Base-by-base conservation (phyloP, 2,888 invertebrate genomes). In the Dromius quadrimaculatus region DNA sequence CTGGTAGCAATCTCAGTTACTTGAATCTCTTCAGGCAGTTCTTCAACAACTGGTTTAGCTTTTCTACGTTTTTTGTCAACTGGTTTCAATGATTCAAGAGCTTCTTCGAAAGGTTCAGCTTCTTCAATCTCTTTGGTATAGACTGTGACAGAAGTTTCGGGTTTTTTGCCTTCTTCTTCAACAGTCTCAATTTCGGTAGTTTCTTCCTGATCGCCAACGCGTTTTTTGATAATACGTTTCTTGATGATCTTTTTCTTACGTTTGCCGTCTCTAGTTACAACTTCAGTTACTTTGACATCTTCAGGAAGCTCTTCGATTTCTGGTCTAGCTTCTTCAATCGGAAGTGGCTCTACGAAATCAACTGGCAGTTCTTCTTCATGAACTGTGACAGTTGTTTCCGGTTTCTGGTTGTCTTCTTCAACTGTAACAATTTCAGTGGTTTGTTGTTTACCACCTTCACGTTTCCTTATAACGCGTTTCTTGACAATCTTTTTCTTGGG, bases 401-500 rank as follows among this genome's bases (percentile, higher is more conserved):
- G 79, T 79, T 82, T 76, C 75, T 80, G 82, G 45, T 83, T 82
- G 66, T 82, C 82, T 73, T 83, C 83, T 74, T 83, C 82, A 36
- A 81, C 77, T 0, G 79, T 81, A 6, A 78, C 77, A 76, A 84
- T 83, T 83, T 85, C 84, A 75, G 84, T 84, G 76, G 71, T 74
- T 76, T 77, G 76, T 76, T 76, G 79, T 70, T 78, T 78, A 5
- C 76, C 78, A 15, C 79, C 81, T 71, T 78, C 77, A 54, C 76
- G 79, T 73, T 80, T 83, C 41, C 74, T 77, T 22, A 78, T 73
- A 5, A 75, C 72, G 15, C 79, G 77, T 65, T 79, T 80, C 11
- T 71, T 75, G 4, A 68, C 66, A 13, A 73, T 66, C 50, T 69
- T 76, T 57, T 74, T 72, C 13, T 73, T 69, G 0, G 62, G 69